Evolutionary conservation across 64 coral and sea anemone genomes (phyloP), one percentile per base, ranked within the genome.

Genomic region (Pachyseris speciosa): DNA sequence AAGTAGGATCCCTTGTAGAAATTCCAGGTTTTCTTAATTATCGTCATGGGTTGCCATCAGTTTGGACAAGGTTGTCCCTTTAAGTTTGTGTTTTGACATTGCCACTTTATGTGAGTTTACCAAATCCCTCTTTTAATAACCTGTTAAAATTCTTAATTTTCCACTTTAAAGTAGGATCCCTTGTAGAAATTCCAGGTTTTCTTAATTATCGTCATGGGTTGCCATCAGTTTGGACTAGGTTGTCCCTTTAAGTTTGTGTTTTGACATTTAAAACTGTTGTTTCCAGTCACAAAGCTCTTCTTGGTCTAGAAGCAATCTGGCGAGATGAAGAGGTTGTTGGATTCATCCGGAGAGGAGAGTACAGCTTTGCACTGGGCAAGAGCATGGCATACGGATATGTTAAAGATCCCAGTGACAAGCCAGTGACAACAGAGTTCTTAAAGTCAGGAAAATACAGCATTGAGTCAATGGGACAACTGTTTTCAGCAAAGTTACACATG

Each of bases 271-370:
- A 72, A 17, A 37, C 7, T 66, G 20, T 86, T 78, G 4, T 69
- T 84, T 92, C 39, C 63, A 99, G 96, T 33, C 96, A 91, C 43
- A 99, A 95, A 83, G 93, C 96, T 49, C 67, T 99, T 10, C 86
- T 95, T 29, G 96, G 96, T 22, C 87, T 95, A 32, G 96, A 99
- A 93, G 96, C 89, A 44, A 95, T 99, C n/a, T 87, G 86, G 75
- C 86, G 96, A 13, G 85, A 95, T 84, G 61, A 74, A 8, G 61
- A 93, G 33, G 85, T 95, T 2, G 85, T 95, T 34, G 96, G 96
- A 19, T 99, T 95, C 31, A 85, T 99, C 28, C 91, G 96, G 4
- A 86, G 96, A 28, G 96, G 93, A 63, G 96, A 99, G 49, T 99
- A 74, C 75, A 94, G 96, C 22, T 95, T 90, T 86, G 89, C 86